Base-by-base conservation (phyloP, 92 coral and sea anemone species). In the Porites divaricata region DNA sequence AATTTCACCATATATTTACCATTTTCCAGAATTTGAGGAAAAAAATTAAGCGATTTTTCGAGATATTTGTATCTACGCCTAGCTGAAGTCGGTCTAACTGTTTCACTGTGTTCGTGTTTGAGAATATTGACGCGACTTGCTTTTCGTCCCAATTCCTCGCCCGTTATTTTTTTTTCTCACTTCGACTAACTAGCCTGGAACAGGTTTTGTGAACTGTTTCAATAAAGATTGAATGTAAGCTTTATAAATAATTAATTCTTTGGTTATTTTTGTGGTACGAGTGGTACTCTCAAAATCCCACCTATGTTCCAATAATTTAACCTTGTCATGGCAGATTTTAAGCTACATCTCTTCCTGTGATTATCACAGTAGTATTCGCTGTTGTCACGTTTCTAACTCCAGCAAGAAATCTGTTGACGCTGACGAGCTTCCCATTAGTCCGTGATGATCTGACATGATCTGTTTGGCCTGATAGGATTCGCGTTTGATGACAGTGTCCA, bases 401-500 rank as follows among this genome's bases (percentile, higher is more conserved):
- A 82, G 26, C 79, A 82, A 21, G 64, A 22, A 82, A 35, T 82
- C 86, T 17, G 62, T 72, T 20, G 86, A 59, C 6, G 56, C 25
- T 0, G 71, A 15, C 53, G 76, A 48, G 2, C n/a, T 71, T 51
- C 95, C 96, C 90, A 95, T 79, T 0, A 92, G 80, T 70, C 87
- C 95, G 80, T 96, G 99, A 76, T 96, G 98, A 25, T 95, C 98
- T 15, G 99, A 94, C 82, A 96, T 88, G 19, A 98, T 95, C 84
- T 96, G 99, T 35, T 86, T 83, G 21, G 99, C 99, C 71, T 92
- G 92, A 67, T 96, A 96, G 8, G 93, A 83, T 70, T 96, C 99
- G 76, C 97, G 90, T 58, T 96, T 96, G 75, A 96, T 96, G 65
- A 87, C 68, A 21, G 92, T 92, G 45, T 96, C 97, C 78, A 96